phyloP scores from a whole-genome alignment of 2,888 invertebrate genomes.

The Schrankia costaestrigalis region DNA sequence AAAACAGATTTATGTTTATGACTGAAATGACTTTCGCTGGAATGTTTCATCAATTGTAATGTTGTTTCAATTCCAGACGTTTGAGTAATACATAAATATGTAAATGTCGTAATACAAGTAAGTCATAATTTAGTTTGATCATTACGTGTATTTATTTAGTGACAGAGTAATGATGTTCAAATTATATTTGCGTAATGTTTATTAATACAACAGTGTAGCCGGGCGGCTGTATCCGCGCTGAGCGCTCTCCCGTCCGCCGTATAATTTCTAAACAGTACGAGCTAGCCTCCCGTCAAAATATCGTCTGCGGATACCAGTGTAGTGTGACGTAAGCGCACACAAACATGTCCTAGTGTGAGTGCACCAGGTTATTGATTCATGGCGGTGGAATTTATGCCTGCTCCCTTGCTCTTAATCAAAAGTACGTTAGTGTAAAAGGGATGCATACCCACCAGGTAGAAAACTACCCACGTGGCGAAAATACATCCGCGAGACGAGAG shows the following conservation, averaged over 20 bases:
- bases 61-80: no score
- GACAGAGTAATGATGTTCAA: slow-evolving; percentile 9
- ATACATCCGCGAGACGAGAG: slow-evolving; percentile 51
- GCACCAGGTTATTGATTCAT: slow-evolving; percentile 76
- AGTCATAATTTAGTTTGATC: slow-evolving; percentile 2
- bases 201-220: slow-evolving; percentile 10
- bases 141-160: slow-evolving; percentile 2
- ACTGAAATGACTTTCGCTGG: no score
- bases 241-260: slow-evolving; percentile 27
- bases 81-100: no score
- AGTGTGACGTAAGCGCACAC: slow-evolving; percentile 60
- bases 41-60: no score
- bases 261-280: slow-evolving; percentile 64
- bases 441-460: slow-evolving; percentile 54
- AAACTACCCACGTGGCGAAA: slow-evolving; percentile 59
- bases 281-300: slow-evolving; percentile 73
- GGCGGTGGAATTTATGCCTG: slow-evolving; percentile 69
- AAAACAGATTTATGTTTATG: no score
- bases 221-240: slow-evolving; percentile 3
- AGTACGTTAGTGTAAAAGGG: slow-evolving; percentile 62
- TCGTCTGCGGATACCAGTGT: slow-evolving; percentile 53
- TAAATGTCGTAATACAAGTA: not conserved
- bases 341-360: slow-evolving; percentile 57
- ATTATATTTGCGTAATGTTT: slow-evolving; percentile 4
- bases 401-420: slow-evolving; percentile 73